Evolutionary conservation across 2,113 vertebrate genomes (phyloP).

Genomic region (Pseudonaja textilis): DNA sequence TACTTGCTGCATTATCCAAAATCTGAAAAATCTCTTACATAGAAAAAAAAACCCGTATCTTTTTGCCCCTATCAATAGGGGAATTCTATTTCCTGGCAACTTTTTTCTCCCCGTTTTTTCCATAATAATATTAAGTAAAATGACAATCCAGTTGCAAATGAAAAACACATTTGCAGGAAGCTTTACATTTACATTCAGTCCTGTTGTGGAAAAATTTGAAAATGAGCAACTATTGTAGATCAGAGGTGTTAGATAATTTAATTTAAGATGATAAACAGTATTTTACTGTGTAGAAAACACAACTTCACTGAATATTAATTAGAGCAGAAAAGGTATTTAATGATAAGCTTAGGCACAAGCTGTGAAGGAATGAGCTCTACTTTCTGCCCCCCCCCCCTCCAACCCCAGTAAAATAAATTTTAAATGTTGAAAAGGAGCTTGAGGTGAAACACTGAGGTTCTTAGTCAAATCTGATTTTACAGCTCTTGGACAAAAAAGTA

Average conservation of each 20-base stretch:
- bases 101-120: too few relatives aligned
- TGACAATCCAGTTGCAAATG: neutral
- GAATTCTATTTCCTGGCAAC: neutral
- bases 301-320: neutral
- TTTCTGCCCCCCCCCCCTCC: too few relatives aligned
- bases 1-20: neutral
- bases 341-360: neutral
- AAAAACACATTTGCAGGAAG: neutral
- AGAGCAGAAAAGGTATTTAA: neutral
- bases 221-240: neutral
- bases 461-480: slow-evolving; percentile 27
- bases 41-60: neutral
- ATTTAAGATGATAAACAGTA: neutral
- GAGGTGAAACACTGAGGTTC: neutral
- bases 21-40: neutral
- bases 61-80: neutral
- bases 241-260: neutral
- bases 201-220: neutral
- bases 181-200: neutral
- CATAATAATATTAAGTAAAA: neutral
- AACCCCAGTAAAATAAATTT: neutral
- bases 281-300: slow-evolving; percentile 1
- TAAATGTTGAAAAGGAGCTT: slow-evolving; percentile 23
- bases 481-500: neutral
- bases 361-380: slow-evolving; percentile 9